Base-by-base conservation (phyloP, 1,140 invertebrate species). In the Vanessa atalanta region DNA sequence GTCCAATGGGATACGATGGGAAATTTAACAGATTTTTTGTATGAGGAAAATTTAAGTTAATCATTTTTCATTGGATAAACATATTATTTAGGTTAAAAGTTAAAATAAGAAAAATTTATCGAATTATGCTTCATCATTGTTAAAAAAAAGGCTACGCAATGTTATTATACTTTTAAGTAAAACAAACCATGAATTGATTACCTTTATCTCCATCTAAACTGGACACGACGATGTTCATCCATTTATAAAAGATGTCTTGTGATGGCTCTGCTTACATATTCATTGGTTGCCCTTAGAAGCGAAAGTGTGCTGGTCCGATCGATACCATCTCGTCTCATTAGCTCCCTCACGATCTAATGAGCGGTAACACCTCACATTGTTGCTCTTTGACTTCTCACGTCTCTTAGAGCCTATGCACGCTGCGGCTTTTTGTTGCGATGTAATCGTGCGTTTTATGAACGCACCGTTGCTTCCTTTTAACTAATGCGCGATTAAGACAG, bases 311-410 rank as follows among this genome's bases (percentile, higher is more conserved):
- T 61, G 75, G 72, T 63, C 68, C 65, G 70, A 73, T 75, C 72
- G 86, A 88, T 90, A 84, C 69, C 72, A 87, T 90, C 84, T 73
- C 70, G 77, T 74, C 88, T 90, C 87, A 88, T 90, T 90, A 89
- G 76, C 75, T 75, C 67, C 83, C 77, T 84, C 87, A 85, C 87
- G 79, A 80, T 79, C 79, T 88, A 86, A 89, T 87, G 85, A 86
- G 83, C 73, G 68, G 61, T 75, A 78, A 87, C 86, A 86, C 83
- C 78, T 84, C 76, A 72, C 70, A 79, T 79, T 76, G 78, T 82
- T 83, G 81, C 81, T 83, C 71, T 75, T 75, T 83, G 72, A 74
- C 69, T 77, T 74, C 72, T 77, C 55, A 72, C 57, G 65, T 66
- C 47, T 26, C 23, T 51, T 65, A 69, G 31, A 37, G 23, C 26